Evolutionary conservation across 2,113 vertebrate genomes (phyloP).

Genomic region (Heterocephalus glaber): DNA sequence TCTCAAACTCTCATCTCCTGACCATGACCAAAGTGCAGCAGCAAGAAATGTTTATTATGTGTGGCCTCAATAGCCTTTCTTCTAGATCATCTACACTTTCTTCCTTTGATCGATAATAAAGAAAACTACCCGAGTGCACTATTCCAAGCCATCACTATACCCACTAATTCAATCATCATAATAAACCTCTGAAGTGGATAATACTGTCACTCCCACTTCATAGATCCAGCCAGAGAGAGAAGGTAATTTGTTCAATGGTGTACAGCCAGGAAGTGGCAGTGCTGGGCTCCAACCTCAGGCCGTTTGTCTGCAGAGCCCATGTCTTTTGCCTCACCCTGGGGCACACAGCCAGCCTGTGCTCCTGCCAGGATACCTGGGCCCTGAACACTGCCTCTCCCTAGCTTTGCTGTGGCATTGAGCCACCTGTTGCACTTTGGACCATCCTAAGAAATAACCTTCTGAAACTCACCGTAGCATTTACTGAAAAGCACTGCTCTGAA

Average conservation of each 20-base stretch:
- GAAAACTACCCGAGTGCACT: not conserved
- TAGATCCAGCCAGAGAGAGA: not conserved
- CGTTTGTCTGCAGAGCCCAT: not conserved
- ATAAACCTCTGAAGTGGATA: not conserved
- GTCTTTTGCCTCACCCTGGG: not conserved
- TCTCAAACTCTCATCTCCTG: not conserved
- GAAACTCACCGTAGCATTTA: not conserved
- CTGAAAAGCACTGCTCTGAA: not conserved
- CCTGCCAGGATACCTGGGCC: not conserved
- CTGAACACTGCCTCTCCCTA: not conserved
- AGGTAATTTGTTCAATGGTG: not conserved
- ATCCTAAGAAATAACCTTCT: not conserved
- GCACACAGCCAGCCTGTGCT: not conserved
- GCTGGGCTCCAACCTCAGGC: not conserved
- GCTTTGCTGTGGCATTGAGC: not conserved
- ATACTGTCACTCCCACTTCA: not conserved
- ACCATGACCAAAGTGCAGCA: not conserved
- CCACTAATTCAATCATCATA: not conserved
- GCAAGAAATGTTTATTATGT: not conserved
- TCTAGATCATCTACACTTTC: not conserved
- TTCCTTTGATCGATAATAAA: not conserved
- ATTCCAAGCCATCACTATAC: not conserved
- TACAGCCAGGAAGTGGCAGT: not conserved
- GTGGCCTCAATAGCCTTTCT: not conserved
- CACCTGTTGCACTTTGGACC: not conserved